phyloP scores from a whole-genome alignment of 1,140 invertebrate genomes.

The Heliothis virescens region DNA sequence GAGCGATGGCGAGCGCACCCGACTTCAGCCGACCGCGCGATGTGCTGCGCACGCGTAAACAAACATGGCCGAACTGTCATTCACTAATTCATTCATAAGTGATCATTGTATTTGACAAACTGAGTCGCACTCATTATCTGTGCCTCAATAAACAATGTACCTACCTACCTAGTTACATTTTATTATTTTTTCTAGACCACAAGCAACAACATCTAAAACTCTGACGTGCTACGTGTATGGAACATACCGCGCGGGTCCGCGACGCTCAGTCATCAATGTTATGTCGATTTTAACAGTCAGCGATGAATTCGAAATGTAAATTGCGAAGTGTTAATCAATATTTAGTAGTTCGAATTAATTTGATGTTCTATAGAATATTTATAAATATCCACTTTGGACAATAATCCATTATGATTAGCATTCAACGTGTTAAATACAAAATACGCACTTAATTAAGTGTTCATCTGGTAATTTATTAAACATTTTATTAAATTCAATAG shows the following conservation, averaged over 20 bases:
- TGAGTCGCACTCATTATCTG: slow-evolving; percentile 70
- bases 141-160: slow-evolving; percentile 52
- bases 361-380: neutral
- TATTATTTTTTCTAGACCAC: slow-evolving; percentile 40
- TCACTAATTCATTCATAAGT: slow-evolving; percentile 84
- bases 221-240: slow-evolving; percentile 19
- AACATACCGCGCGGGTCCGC: neutral
- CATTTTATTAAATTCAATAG: too few species aligned
- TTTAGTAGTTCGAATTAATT: slow-evolving; percentile 4
- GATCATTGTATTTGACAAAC: slow-evolving; percentile 81
- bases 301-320: slow-evolving; percentile 15
- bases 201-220: slow-evolving; percentile 31
- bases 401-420: too few species aligned
- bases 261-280: neutral
- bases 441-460: too few species aligned
- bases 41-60: slow-evolving; percentile 77
- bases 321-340: slow-evolving; percentile 14
- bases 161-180: slow-evolving; percentile 29
- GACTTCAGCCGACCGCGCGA: slow-evolving; percentile 68
- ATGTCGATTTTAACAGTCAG: neutral
- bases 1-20: slow-evolving; percentile 71
- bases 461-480: too few species aligned
- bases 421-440: too few species aligned
- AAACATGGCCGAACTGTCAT: slow-evolving; percentile 84
- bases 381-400: neutral